Percentiles rank a stretch among this genome's conserved stretches.
Conservation (phyloP, 2,113 vertebrate species). For the Tenebrosternarchus preto region DNA sequence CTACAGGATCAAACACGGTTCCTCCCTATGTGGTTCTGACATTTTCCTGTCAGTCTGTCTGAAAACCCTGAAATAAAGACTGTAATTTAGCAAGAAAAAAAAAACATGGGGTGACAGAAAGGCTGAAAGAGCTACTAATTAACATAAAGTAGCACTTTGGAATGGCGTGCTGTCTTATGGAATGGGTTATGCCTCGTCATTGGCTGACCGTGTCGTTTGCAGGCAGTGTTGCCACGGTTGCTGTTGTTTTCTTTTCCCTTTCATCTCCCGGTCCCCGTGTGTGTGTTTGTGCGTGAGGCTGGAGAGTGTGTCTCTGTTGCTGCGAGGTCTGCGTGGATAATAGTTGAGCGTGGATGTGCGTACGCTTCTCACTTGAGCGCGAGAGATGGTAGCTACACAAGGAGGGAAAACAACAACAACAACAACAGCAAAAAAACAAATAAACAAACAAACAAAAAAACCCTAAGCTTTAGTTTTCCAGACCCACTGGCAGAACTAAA, state of each 20-base stretch:
- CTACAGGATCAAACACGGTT: constrained; percentile 63
- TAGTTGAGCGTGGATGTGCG: neutral
- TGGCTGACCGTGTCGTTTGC: constrained; percentile 20
- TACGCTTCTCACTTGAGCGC: constrained; percentile 4
- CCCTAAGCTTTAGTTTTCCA: constrained; percentile 61
- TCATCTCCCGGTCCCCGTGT: constrained; percentile 38
- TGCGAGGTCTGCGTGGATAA: neutral
- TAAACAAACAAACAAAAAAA: constrained; percentile 71
- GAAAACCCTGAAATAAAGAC: constrained; percentile 71
- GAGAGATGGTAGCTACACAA: constrained; percentile 36
- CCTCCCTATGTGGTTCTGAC: constrained; percentile 54
- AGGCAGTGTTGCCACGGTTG: neutral
- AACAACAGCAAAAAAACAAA: constrained; percentile 62
- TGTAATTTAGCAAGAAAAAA: constrained; percentile 66
- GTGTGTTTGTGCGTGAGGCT: too few relatives aligned
- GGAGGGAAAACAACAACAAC: constrained; percentile 52
- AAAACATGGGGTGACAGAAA: neutral
- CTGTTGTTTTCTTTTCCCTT: neutral
- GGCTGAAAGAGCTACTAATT: constrained; percentile 60
- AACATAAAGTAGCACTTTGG: constrained; percentile 67
- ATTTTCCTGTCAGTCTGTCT: constrained; percentile 70
- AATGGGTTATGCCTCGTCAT: constrained; percentile 26
- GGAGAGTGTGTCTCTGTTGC: neutral
- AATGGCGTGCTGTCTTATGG: constrained; percentile 63
- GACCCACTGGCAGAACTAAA: constrained; percentile 69